These are phyloP conservation scores for Leucania comma DNA, from an alignment of 2,888 invertebrate species.

Conservation along the genomic window DNA sequence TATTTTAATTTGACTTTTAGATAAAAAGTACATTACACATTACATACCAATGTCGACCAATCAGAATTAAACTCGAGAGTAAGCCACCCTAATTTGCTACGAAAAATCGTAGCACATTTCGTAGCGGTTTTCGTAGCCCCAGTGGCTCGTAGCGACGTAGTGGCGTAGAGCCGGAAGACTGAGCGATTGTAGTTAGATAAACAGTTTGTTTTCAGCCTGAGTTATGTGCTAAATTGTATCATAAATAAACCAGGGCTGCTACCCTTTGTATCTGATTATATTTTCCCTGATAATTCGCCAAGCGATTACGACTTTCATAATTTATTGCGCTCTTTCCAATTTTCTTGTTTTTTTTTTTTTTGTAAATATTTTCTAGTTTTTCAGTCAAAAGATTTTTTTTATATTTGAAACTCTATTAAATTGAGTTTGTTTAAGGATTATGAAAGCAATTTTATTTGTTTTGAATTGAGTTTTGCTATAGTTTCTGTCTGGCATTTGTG, in stretches of 20 bases:
- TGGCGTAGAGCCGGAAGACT: constrained; percentile 65
- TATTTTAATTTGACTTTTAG: too few species aligned
- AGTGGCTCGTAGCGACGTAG: constrained; percentile 54
- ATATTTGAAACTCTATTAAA: constrained; percentile 28
- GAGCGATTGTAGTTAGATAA: constrained; percentile 71
- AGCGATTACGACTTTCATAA: constrained; percentile 54
- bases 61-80: too few species aligned
- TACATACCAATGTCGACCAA: too few species aligned
- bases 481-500: constrained; percentile 18
- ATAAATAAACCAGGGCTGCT: constrained; percentile 62
- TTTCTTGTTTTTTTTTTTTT: constrained; percentile 44
- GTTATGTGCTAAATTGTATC: constrained; percentile 69
- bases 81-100: constrained; percentile 39
- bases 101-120: constrained; percentile 38
- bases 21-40: too few species aligned
- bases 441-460: constrained; percentile 27
- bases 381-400: constrained; percentile 36
- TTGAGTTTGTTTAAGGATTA: constrained; percentile 34
- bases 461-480: constrained; percentile 7
- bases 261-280: constrained; percentile 64
- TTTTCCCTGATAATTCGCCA: constrained; percentile 60
- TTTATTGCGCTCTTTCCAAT: constrained; percentile 53
- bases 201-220: constrained; percentile 72
- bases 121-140: constrained; percentile 50
- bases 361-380: constrained; percentile 43